Percentiles rank a stretch among this genome's conserved stretches.
These are phyloP conservation scores for Cotesia congregata DNA, from an alignment of 2,888 invertebrate species.

Conservation along the genomic window DNA sequence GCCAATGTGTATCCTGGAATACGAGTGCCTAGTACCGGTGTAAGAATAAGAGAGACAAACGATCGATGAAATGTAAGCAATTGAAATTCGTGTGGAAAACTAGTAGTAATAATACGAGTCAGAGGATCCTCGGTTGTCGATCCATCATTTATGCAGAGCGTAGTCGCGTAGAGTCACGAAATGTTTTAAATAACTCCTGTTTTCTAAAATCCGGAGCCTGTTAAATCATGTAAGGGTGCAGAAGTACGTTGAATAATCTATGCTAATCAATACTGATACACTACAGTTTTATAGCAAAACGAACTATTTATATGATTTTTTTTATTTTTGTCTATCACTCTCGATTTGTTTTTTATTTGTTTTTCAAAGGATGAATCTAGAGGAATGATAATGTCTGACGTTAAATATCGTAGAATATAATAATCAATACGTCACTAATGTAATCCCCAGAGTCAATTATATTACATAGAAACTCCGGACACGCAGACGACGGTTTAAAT, in stretches of 20 bases:
- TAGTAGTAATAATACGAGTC: conserved; percentile 37
- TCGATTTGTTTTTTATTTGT: neutral
- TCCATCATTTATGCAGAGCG: conserved; percentile 41
- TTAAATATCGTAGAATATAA: neutral
- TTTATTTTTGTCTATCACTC: too few species aligned
- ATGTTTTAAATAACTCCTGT: conserved; percentile 23
- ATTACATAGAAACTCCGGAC: neutral
- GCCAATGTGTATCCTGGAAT: conserved; percentile 13
- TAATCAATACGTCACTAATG: neutral
- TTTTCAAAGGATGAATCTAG: neutral
- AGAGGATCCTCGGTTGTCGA: conserved; percentile 34
- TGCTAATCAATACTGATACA: neutral
- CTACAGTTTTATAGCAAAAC: neutral
- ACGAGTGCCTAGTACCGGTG: neutral
- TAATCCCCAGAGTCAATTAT: neutral
- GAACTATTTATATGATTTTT: too few species aligned
- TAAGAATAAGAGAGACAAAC: conserved; percentile 1
- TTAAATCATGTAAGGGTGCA: neutral
- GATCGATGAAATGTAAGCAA: conserved; percentile 39
- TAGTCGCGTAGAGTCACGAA: conserved; percentile 40
- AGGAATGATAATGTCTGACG: neutral
- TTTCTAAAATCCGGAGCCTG: neutral
- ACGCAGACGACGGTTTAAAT: conserved; percentile 10
- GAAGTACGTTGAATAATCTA: neutral
- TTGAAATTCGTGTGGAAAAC: conserved; percentile 36